A percentile compares a stretch with the other conserved stretches of the same genome.
Evolutionary conservation across 2,113 vertebrate genomes (phyloP).

Genomic region (Albula glossodonta): DNA sequence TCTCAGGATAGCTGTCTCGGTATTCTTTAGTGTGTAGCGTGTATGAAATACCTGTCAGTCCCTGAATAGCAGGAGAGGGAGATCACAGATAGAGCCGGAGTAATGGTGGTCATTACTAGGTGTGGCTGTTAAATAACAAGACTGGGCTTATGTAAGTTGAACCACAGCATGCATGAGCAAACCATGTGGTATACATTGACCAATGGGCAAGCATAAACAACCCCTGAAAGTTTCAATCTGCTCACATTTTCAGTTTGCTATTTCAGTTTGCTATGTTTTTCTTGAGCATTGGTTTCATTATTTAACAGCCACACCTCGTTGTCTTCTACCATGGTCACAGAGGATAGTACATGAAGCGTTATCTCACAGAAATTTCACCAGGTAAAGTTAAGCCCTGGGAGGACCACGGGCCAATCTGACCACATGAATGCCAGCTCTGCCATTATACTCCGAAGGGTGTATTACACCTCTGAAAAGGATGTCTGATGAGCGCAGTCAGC

Average conservation of each 20-base stretch:
- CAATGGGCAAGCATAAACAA: too few species aligned
- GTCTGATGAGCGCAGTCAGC: neutral
- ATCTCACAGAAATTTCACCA: neutral
- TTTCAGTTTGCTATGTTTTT: too few species aligned
- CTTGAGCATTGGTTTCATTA: too few species aligned
- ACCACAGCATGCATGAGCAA: too few species aligned
- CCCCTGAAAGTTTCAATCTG: too few species aligned
- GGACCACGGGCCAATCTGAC: neutral
- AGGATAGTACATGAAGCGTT: neutral
- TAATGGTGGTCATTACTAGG: neutral
- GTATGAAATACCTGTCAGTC: neutral
- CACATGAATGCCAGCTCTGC: neutral
- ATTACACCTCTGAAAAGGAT: conserved; percentile 1
- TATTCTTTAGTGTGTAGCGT: neutral
- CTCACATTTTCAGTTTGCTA: too few species aligned
- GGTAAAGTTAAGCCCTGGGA: neutral
- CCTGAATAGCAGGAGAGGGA: neutral
- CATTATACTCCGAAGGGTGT: neutral
- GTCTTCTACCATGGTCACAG: neutral
- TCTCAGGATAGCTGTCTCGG: neutral
- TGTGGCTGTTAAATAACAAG: too few species aligned
- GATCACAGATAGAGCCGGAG: neutral
- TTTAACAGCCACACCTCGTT: too few species aligned
- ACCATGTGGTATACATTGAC: too few species aligned
- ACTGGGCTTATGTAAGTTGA: too few species aligned